phyloP scores from a whole-genome alignment of 2,888 invertebrate species.

The Sepioteuthis lessoniana region DNA sequence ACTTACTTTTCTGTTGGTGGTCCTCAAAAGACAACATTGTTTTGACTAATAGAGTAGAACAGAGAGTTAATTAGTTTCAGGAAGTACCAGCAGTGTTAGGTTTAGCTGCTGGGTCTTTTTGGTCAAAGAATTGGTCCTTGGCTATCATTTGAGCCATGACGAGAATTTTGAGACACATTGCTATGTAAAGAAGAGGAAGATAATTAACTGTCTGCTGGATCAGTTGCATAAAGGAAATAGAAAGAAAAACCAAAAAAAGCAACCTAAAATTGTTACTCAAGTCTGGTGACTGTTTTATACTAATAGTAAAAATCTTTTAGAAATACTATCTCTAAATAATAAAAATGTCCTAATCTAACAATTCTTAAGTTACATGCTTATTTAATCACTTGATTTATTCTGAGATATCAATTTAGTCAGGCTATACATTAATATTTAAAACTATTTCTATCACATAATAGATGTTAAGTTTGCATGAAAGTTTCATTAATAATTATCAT shows the following conservation, averaged over 20 bases:
- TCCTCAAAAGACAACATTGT: neutral
- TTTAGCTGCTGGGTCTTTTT: constrained; percentile 2
- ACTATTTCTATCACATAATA: no score
- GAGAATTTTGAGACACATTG: neutral
- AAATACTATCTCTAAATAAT: no score
- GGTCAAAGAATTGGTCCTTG: neutral
- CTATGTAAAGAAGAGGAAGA: neutral
- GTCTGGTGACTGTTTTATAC: neutral
- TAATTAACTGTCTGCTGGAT: neutral
- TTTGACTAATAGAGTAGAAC: neutral
- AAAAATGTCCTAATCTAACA: no score
- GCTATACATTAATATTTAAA: no score
- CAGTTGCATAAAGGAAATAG: neutral
- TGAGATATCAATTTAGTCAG: no score
- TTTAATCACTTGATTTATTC: neutral
- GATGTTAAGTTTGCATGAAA: no score
- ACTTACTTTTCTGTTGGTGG: neutral
- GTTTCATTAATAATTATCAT: no score
- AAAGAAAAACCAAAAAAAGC: neutral
- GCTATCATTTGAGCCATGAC: neutral
- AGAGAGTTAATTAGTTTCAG: neutral
- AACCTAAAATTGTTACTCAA: neutral
- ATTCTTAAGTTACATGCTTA: neutral
- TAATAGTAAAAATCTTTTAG: no score
- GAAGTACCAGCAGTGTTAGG: neutral